Conservation (phyloP, 2,113 vertebrate genomes). For the Chaetorhynchus papuensis region DNA sequence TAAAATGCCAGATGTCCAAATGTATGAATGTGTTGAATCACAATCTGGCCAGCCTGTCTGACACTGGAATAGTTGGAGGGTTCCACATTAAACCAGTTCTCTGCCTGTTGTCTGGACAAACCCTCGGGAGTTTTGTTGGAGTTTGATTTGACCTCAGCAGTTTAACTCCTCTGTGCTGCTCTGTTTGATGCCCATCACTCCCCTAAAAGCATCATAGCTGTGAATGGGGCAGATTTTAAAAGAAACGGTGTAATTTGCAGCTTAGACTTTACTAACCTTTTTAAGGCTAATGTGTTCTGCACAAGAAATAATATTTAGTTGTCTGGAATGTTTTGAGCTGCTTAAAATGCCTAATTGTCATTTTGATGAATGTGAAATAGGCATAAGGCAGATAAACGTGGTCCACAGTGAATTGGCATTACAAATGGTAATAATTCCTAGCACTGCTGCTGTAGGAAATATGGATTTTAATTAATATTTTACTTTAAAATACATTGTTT, state of each 20-base stretch:
- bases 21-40: neutral
- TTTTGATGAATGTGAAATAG: constrained; percentile 24
- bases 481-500: neutral
- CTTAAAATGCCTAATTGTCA: constrained; percentile 21
- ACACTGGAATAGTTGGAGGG: neutral
- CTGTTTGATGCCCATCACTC: neutral
- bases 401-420: neutral
- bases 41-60: neutral
- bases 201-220: neutral
- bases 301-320: neutral
- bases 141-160: neutral
- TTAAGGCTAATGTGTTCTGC: neutral
- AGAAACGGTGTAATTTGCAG: neutral
- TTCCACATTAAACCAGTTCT: neutral
- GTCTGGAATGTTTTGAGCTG: neutral
- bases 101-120: neutral
- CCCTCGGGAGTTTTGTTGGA: neutral
- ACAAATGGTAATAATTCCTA: neutral
- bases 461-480: neutral
- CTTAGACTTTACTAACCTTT: neutral
- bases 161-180: neutral
- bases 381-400: neutral
- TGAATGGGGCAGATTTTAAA: neutral
- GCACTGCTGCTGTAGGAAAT: neutral
- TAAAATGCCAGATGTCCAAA: neutral